Evolutionary conservation across 2,113 vertebrate genomes (phyloP).

Genomic region (Montifringilla adamsi): DNA sequence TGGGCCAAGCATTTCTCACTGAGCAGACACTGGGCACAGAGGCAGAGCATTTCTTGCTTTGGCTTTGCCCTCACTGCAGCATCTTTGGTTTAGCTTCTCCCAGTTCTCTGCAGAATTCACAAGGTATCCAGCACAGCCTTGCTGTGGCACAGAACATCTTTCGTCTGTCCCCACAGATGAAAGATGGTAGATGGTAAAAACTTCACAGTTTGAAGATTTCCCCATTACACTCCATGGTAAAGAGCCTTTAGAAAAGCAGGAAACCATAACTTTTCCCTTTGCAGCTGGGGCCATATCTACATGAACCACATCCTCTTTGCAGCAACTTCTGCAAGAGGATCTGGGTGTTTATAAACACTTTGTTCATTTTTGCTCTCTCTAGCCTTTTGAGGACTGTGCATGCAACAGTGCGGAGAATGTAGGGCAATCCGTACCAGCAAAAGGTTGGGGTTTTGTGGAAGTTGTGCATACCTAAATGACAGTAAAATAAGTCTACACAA

Average conservation of each 20-base stretch:
- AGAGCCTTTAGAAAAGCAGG: background rate
- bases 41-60: background rate
- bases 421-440: background rate
- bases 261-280: background rate
- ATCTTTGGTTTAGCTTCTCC: background rate
- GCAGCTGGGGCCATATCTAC: background rate
- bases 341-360: background rate
- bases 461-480: background rate
- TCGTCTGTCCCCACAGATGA: background rate
- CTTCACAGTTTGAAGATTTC: background rate
- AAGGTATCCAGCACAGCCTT: background rate
- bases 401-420: background rate
- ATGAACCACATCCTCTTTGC: background rate
- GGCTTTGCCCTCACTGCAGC: rapidly evolving
- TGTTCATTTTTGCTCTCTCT: background rate
- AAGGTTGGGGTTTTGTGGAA: background rate
- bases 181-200: background rate
- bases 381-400: background rate
- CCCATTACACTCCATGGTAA: background rate
- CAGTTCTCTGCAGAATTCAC: background rate
- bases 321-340: background rate
- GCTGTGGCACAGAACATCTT: background rate
- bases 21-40: background rate
- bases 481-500: background rate
- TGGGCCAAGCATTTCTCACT: background rate